Conservation (phyloP, 2,113 vertebrate species). For the Megaceryle maxima region DNA sequence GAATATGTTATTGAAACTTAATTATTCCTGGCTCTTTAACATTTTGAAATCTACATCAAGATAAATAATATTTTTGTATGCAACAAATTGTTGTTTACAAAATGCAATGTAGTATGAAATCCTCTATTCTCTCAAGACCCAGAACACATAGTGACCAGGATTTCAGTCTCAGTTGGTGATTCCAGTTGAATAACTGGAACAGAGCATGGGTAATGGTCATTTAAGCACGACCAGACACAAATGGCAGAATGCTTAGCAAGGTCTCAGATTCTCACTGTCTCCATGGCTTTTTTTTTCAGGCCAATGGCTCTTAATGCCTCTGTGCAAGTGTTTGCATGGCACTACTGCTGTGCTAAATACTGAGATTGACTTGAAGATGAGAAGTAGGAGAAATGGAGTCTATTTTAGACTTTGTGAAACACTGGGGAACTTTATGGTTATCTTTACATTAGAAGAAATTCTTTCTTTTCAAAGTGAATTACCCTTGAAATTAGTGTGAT, state of each 20-base stretch:
- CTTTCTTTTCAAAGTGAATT: neutral
- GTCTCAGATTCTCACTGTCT: constrained; percentile 17
- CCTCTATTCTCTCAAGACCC: constrained; percentile 27
- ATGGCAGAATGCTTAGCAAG: constrained; percentile 56
- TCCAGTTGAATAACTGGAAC: constrained; percentile 50
- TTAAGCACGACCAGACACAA: constrained; percentile 39
- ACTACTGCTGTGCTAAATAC: neutral
- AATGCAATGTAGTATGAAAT: constrained; percentile 54
- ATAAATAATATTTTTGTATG: constrained; percentile 58
- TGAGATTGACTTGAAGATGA: neutral
- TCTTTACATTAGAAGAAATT: neutral
- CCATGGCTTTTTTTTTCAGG: constrained; percentile 8
- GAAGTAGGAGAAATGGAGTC: neutral
- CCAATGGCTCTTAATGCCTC: neutral
- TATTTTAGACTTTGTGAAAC: neutral
- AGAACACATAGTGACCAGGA: constrained; percentile 45
- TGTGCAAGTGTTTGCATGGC: neutral
- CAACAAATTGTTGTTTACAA: constrained; percentile 63
- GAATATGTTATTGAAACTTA: constrained; percentile 49
- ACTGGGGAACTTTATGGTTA: neutral
- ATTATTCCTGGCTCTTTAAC: constrained; percentile 40
- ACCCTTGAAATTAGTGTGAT: neutral
- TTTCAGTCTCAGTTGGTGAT: constrained; percentile 42
- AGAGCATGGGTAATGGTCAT: constrained; percentile 30
- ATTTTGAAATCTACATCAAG: constrained; percentile 44